Conservation (phyloP, 2,797 vertebrate species). For the Falco cherrug region DNA sequence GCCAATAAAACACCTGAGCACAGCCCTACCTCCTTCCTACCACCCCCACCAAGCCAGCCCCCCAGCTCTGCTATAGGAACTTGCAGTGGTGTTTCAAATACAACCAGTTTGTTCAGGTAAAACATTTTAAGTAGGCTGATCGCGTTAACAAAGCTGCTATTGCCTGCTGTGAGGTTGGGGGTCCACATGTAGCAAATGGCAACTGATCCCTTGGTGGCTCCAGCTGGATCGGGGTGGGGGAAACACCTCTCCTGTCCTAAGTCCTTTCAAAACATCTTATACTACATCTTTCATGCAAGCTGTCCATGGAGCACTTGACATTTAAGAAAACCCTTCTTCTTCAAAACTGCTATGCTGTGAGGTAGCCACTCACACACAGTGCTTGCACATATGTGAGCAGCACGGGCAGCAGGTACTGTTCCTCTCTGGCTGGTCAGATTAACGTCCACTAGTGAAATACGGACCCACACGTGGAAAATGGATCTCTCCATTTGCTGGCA, state of each 20-base stretch:
- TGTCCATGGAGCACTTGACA: neutral
- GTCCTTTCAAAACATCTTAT: neutral
- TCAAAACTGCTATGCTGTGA: neutral
- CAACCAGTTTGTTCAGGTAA: neutral
- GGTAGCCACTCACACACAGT: neutral
- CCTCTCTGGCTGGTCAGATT: neutral
- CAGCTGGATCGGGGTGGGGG: neutral
- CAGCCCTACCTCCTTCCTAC: neutral
- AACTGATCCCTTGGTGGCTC: neutral
- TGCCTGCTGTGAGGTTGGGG: neutral
- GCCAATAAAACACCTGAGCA: neutral
- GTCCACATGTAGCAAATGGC: neutral
- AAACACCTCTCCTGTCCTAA: neutral
- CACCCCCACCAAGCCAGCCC: neutral
- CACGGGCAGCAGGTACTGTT: rapidly evolving
- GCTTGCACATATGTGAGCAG: neutral
- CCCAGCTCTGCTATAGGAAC: neutral
- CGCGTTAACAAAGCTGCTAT: neutral
- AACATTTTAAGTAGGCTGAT: neutral
- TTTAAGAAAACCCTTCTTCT: neutral
- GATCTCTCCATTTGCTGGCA: neutral
- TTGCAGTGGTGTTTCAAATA: neutral
- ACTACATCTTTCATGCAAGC: neutral
- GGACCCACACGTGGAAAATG: neutral
- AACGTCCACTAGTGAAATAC: rapidly evolving